Evolutionary conservation across 2,113 vertebrate species (phyloP).

Genomic region (Megaptera novaeangliae): DNA sequence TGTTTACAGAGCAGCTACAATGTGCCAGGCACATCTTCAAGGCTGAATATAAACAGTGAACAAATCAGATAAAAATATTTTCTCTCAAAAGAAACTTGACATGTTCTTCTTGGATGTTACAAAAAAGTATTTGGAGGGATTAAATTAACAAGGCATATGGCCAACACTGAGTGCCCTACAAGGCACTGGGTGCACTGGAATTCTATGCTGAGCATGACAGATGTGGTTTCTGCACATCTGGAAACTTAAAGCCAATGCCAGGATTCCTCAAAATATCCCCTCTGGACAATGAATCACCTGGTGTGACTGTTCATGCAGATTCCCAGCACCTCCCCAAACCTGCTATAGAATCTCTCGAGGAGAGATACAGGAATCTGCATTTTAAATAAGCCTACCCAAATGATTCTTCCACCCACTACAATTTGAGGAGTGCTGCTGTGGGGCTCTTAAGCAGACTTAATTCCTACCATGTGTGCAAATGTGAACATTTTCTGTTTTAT

Average conservation of each 20-base stretch:
- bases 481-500: background rate
- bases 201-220: background rate
- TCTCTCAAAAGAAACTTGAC: background rate
- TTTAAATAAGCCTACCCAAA: background rate
- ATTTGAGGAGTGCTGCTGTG: background rate
- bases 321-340: background rate
- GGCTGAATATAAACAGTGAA: background rate
- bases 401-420: background rate
- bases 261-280: background rate
- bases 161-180: background rate
- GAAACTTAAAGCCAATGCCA: background rate
- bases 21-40: background rate
- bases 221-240: background rate
- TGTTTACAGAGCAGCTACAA: background rate
- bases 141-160: background rate
- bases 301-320: background rate
- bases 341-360: background rate
- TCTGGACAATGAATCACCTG: background rate
- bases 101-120: background rate
- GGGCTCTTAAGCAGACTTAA: background rate
- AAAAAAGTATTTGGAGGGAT: background rate
- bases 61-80: background rate
- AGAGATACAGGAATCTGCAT: background rate
- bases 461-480: background rate
- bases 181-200: background rate